These are phyloP conservation scores for Pionites leucogaster DNA, from an alignment of 2,113 vertebrate genomes.

Conservation along the genomic window DNA sequence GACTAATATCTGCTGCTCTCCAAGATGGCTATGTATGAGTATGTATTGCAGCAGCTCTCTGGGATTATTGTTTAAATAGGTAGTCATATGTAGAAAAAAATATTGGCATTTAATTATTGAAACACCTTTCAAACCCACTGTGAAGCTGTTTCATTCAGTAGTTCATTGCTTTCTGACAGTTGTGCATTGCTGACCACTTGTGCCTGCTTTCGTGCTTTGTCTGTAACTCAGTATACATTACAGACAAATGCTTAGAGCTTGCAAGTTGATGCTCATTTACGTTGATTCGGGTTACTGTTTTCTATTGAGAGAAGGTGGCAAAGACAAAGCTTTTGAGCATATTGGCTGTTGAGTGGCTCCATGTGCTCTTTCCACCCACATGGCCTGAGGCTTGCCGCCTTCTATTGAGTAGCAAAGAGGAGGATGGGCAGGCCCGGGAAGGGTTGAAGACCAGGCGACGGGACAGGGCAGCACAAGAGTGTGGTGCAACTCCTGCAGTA, in stretches of 20 bases:
- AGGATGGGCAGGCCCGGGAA: background rate
- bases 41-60: background rate
- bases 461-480: background rate
- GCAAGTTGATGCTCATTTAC: background rate
- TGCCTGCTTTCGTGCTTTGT: background rate
- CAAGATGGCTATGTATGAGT: background rate
- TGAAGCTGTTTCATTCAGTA: background rate
- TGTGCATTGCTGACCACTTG: background rate
- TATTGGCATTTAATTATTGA: background rate
- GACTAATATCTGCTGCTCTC: background rate
- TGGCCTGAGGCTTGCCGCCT: background rate
- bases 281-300: background rate
- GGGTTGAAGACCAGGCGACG: background rate
- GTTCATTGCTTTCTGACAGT: background rate
- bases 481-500: background rate
- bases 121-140: background rate
- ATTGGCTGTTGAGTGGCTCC: rapidly evolving
- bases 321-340: background rate
- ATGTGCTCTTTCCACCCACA: rapidly evolving
- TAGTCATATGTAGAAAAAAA: background rate
- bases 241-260: background rate
- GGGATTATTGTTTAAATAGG: background rate
- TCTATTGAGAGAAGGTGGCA: background rate
- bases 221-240: background rate
- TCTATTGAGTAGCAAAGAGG: background rate